These are phyloP conservation scores for Gobio gobio DNA, from an alignment of 2,113 vertebrate species.

Conservation along the genomic window DNA sequence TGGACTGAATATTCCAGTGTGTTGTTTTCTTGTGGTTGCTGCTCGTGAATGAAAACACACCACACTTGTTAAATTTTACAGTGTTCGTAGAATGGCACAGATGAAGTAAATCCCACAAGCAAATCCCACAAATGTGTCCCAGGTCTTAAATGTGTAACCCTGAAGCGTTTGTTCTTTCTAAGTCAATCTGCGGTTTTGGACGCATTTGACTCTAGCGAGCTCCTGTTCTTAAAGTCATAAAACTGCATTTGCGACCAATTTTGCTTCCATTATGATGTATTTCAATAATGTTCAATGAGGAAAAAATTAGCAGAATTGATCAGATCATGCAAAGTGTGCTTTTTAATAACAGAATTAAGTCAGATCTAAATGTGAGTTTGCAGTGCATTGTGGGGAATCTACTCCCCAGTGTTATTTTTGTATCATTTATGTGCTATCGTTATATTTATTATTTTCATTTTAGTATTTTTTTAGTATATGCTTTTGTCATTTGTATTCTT, in stretches of 20 bases:
- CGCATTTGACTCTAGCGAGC: neutral
- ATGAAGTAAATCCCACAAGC: constrained; percentile 8
- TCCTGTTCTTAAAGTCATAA: constrained; percentile 11
- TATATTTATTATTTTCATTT: neutral
- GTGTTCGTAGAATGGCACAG: neutral
- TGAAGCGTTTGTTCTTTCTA: neutral
- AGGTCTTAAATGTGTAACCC: constrained; percentile 8
- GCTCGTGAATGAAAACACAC: neutral
- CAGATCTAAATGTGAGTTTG: neutral
- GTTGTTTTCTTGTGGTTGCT: neutral
- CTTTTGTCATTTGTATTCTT: neutral
- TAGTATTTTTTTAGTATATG: neutral
- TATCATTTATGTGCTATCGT: neutral
- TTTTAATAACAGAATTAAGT: neutral
- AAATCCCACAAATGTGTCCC: constrained; percentile 13
- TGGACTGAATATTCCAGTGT: neutral
- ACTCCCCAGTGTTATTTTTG: neutral
- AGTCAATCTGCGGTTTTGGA: neutral
- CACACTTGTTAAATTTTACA: neutral
- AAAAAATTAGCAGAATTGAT: neutral
- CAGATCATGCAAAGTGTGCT: neutral
- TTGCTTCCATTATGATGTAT: neutral
- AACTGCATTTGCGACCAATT: neutral
- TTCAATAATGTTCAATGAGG: neutral
- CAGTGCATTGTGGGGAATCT: neutral